Evolutionary conservation across 1,140 invertebrate species (phyloP).

Genomic region (Rhyzopertha dominica): DNA sequence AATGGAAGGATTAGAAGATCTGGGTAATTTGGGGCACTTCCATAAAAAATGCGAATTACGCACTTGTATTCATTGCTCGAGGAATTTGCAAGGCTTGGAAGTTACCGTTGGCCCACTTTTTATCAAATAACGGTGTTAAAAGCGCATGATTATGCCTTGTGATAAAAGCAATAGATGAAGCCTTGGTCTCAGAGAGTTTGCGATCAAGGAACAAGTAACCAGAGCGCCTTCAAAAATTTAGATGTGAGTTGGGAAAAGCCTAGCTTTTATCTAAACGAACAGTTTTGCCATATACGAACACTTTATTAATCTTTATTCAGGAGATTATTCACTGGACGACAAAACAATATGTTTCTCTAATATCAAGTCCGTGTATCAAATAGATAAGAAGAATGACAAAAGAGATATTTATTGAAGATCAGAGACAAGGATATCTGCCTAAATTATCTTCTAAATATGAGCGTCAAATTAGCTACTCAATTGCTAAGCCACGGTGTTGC

Average conservation of each 20-base stretch:
- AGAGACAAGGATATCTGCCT: conserved; percentile 31
- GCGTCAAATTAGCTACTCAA: conserved; percentile 31
- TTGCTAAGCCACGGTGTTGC: conserved; percentile 29
- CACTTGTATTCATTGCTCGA: conserved; percentile 1
- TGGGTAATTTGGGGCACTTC: background rate
- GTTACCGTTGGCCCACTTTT: background rate
- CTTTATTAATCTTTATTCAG: conserved; percentile 17
- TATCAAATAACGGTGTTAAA: background rate
- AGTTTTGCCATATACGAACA: conserved; percentile 18
- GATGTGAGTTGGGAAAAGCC: conserved; percentile 14
- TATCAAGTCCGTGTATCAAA: conserved; percentile 16
- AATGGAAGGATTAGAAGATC: background rate
- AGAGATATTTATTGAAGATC: conserved; percentile 25
- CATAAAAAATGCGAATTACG: background rate
- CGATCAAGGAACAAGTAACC: conserved; percentile 7
- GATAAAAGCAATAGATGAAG: background rate
- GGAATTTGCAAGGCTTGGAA: background rate
- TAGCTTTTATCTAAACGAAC: conserved; percentile 17
- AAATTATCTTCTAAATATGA: conserved; percentile 36
- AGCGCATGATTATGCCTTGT: background rate
- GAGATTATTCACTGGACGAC: background rate
- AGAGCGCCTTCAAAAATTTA: conserved; percentile 7
- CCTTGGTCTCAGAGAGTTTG: background rate
- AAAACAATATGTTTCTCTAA: conserved; percentile 14
- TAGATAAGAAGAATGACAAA: conserved; percentile 16